phyloP scores from a whole-genome alignment of 53 echinoderm and acorn worm species.

The Astropecten irregularis region DNA sequence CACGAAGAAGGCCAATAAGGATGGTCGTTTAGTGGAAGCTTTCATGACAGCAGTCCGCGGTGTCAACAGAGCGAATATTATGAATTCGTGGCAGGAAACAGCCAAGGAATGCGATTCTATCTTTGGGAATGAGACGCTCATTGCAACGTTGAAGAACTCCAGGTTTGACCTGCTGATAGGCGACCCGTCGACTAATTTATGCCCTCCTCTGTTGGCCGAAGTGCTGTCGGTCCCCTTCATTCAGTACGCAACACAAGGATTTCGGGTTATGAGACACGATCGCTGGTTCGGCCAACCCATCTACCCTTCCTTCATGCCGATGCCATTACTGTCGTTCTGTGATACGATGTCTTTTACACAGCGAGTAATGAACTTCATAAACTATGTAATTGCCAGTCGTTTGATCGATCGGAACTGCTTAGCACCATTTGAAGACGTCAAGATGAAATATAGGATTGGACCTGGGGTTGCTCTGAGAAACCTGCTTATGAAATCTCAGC shows the following conservation, averaged over 20 bases:
- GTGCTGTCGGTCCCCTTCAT: constrained; percentile 1
- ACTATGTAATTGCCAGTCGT: background rate
- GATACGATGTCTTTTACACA: constrained; percentile 16
- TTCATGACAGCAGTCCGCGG: background rate
- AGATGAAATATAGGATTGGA: background rate
- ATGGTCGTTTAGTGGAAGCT: background rate
- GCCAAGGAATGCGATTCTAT: constrained; percentile 21
- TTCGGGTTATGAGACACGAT: background rate
- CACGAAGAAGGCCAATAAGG: background rate
- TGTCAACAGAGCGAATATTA: background rate
- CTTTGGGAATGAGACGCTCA: background rate
- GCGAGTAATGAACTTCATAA: background rate
- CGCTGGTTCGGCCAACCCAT: constrained; percentile 6
- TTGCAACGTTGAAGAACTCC: background rate
- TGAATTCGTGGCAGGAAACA: background rate
- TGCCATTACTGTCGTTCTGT: background rate
- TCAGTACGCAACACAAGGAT: background rate
- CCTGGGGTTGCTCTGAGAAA: background rate
- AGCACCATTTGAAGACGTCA: constrained; percentile 1
- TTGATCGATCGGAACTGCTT: background rate
- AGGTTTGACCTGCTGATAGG: constrained; percentile 20
- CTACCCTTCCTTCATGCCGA: constrained; percentile 22
- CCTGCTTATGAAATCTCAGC: background rate
- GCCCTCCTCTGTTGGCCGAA: constrained; percentile 13
- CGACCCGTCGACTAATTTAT: constrained; percentile 23